Evolutionary conservation across 2,888 invertebrate species (phyloP).

Genomic region (Hirtodrosophila cameraria): DNA sequence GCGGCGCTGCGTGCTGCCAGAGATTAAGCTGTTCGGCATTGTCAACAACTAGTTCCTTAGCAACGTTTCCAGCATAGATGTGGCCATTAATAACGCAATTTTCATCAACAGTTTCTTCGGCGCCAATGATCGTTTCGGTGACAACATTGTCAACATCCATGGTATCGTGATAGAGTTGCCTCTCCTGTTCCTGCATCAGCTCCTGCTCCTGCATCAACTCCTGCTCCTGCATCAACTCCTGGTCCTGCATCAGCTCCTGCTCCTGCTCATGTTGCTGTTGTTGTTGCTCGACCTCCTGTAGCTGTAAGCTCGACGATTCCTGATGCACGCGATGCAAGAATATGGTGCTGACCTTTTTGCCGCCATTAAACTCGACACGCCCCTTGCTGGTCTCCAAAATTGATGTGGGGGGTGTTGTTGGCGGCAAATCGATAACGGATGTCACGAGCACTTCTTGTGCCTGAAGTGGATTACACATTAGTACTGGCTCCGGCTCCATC

Average conservation of each 20-base stretch:
- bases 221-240: not conserved
- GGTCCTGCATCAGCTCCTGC: not conserved
- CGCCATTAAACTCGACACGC: slow-evolving; percentile 61
- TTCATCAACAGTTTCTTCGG: slow-evolving; percentile 45
- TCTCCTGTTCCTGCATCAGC: slow-evolving; percentile 10
- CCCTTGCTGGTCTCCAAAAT: slow-evolving; percentile 36
- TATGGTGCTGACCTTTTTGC: slow-evolving; percentile 67
- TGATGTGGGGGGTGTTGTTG: slow-evolving; percentile 28
- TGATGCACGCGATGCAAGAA: slow-evolving; percentile 63
- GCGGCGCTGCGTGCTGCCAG: not conserved
- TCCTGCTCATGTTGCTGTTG: slow-evolving; percentile 5
- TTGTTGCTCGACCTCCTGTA: slow-evolving; percentile 4
- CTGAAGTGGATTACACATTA: slow-evolving; percentile 11
- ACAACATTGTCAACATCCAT: slow-evolving; percentile 49
- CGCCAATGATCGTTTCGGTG: slow-evolving; percentile 73
- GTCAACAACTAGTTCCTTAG: slow-evolving; percentile 8
- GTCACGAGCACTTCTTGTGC: slow-evolving; percentile 28
- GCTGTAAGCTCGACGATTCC: slow-evolving; percentile 40
- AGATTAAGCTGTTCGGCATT: slow-evolving; percentile 1
- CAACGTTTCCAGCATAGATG: slow-evolving; percentile 18
- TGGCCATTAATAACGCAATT: slow-evolving; percentile 34
- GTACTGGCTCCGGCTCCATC: slow-evolving; percentile 5
- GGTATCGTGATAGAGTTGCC: slow-evolving; percentile 41
- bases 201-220: slow-evolving; percentile 16
- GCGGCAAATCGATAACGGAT: slow-evolving; percentile 25